Conservation (phyloP, 37 sponge, comb jelly and placozoan genomes). For the Dysidea cf. avara region DNA sequence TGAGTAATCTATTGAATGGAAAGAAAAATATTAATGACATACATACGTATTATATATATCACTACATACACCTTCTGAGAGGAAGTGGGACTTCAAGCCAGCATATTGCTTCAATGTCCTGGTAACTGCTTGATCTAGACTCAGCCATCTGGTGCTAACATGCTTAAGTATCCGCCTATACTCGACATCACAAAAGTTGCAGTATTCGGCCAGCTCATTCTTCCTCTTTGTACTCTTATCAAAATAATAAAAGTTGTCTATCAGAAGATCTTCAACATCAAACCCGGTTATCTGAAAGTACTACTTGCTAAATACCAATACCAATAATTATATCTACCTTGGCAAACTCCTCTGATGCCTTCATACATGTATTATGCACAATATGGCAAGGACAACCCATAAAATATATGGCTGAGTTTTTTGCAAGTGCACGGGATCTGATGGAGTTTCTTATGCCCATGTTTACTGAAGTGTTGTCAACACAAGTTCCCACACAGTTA, state of each 20-base stretch:
- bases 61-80: too few species aligned
- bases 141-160: constrained; percentile 43
- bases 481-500: constrained; percentile 46
- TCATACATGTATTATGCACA: constrained; percentile 19
- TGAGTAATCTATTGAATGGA: constrained; percentile 5
- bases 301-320: constrained; percentile 1
- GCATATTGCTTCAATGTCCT: constrained; percentile 23
- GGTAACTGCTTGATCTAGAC: constrained; percentile 29
- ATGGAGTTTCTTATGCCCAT: constrained; percentile 29
- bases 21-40: too few species aligned
- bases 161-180: constrained; percentile 36
- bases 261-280: constrained; percentile 53
- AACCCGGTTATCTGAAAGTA: constrained; percentile 9
- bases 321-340: constrained; percentile 5
- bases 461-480: constrained; percentile 49
- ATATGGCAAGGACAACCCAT: too few species aligned
- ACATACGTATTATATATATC: too few species aligned
- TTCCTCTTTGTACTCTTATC: constrained; percentile 52
- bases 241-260: constrained; percentile 47
- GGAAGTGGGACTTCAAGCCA: constrained; percentile 16
- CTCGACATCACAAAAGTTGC: constrained; percentile 43
- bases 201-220: constrained; percentile 32
- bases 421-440: constrained; percentile 20
- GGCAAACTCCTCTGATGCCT: constrained; percentile 37
- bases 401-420: background rate